Conservation (phyloP, 2,113 vertebrate genomes). For the Excalfactoria chinensis region DNA sequence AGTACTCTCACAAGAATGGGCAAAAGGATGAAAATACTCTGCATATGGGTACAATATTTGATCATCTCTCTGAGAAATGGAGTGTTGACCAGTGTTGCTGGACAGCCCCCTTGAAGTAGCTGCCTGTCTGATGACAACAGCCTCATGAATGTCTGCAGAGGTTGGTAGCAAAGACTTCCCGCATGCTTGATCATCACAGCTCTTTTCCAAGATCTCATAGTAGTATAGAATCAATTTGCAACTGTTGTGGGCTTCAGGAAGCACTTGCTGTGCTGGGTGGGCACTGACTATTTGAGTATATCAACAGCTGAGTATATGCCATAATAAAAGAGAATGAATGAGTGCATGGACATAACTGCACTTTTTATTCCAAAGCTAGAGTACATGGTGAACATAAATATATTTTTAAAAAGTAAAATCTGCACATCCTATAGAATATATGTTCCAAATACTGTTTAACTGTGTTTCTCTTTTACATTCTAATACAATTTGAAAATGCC, state of each 20-base stretch:
- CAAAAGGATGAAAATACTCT: neutral
- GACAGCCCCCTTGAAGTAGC: neutral
- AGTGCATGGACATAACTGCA: accelerated
- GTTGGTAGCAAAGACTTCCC: neutral
- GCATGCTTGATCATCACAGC: accelerated
- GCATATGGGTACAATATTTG: neutral
- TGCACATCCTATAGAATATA: neutral
- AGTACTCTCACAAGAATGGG: neutral
- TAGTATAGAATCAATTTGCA: neutral
- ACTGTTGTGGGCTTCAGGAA: accelerated
- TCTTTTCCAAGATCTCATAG: neutral
- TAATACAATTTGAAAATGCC: neutral
- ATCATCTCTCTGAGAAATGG: accelerated
- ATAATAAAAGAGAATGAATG: accelerated
- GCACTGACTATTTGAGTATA: neutral
- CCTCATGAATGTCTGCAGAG: neutral
- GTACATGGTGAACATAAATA: neutral
- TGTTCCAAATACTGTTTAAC: neutral
- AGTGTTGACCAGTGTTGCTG: neutral
- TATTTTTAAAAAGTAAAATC: neutral
- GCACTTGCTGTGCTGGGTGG: neutral
- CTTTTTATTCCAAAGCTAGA: neutral
- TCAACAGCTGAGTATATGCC: neutral
- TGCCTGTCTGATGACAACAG: neutral
- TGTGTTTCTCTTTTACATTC: neutral